Percentiles rank a stretch among this genome's conserved stretches.
These are phyloP conservation scores for Lithobates sylvaticus DNA, from an alignment of 2,797 vertebrate species.

Conservation along the genomic window DNA sequence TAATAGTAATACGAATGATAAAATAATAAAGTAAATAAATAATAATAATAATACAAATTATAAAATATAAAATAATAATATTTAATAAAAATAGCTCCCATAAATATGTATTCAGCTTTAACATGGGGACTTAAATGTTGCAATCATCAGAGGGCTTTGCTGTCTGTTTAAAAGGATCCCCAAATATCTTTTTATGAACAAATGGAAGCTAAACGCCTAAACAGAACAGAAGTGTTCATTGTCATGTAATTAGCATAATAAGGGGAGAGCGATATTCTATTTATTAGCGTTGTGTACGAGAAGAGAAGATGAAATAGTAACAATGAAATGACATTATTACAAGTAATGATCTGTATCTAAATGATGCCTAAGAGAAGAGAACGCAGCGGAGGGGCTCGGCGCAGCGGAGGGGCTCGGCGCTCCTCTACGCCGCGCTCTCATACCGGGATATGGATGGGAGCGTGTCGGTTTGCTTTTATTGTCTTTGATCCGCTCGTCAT, in stretches of 20 bases:
- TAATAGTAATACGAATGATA: too few relatives aligned
- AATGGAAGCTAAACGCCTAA: background rate
- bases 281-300: background rate
- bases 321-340: conserved; percentile 23
- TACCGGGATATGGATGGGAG: conserved; percentile 2
- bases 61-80: too few relatives aligned
- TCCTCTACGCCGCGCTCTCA: background rate
- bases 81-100: too few relatives aligned
- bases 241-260: conserved; percentile 7
- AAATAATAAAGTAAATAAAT: too few relatives aligned
- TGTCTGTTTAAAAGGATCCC: background rate
- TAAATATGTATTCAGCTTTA: too few relatives aligned
- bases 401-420: background rate
- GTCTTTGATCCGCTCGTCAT: conserved; percentile 44
- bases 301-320: conserved; percentile 23
- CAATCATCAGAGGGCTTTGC: too few relatives aligned
- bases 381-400: background rate
- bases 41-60: too few relatives aligned
- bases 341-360: conserved; percentile 49
- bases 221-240: background rate
- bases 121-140: too few relatives aligned
- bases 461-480: background rate
- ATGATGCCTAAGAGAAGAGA: conserved; percentile 14
- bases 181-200: background rate
- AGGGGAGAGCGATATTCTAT: background rate